Conservation (phyloP, 2,113 vertebrate genomes). For the Cyphomyrus discorhynchus region DNA sequence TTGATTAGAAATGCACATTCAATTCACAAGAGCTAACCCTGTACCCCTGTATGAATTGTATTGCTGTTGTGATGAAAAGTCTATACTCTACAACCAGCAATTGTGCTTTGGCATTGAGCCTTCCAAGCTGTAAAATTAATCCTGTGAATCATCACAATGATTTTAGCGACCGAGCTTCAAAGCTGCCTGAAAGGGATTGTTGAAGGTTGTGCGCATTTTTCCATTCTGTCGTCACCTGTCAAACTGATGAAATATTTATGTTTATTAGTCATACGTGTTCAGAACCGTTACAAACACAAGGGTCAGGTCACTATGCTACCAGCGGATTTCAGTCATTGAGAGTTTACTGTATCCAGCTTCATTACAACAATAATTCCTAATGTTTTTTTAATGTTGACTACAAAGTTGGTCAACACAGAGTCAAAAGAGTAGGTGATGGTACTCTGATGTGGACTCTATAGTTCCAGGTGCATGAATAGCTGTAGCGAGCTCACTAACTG, state of each 20-base stretch:
- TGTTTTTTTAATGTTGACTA: not conserved
- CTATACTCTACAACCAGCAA: not conserved
- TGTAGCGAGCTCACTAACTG: not conserved
- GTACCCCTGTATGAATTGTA: not conserved
- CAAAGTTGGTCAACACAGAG: not conserved
- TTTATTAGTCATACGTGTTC: not conserved
- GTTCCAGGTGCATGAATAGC: not conserved
- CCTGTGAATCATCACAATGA: not conserved
- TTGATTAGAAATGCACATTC: not conserved
- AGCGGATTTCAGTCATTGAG: not conserved
- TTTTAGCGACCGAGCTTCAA: not conserved
- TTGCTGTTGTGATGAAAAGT: not conserved
- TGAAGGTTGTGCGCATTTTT: not conserved
- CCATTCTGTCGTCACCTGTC: not conserved
- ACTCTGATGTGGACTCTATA: not conserved
- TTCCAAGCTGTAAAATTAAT: not conserved
- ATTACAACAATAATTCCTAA: not conserved
- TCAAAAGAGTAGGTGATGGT: not conserved
- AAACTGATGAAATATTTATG: not conserved
- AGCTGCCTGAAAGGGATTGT: not conserved
- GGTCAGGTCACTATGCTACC: not conserved
- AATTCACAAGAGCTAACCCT: not conserved
- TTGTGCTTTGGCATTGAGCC: not conserved
- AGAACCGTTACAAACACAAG: not conserved
- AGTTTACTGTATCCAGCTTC: not conserved